A percentile compares a stretch with the other conserved stretches of the same genome.
Evolutionary conservation across 1,140 invertebrate genomes (phyloP).

Genomic region (Dysdera silvatica): DNA sequence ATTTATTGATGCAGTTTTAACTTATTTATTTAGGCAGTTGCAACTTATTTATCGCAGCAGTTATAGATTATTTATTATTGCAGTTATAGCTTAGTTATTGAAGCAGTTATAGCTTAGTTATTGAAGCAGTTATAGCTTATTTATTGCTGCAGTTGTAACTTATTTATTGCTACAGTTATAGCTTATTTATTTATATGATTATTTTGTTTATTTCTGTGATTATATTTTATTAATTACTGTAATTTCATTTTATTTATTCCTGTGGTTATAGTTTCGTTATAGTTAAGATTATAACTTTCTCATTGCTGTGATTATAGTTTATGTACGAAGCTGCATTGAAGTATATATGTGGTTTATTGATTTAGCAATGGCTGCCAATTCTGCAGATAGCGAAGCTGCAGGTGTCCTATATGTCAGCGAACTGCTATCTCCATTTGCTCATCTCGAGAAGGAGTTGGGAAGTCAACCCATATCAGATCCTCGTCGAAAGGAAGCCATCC

Average conservation of each 20-base stretch:
- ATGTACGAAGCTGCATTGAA: background rate
- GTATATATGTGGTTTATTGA: background rate
- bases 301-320: background rate
- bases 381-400: conserved; percentile 22
- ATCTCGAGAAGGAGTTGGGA: conserved; percentile 23
- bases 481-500: conserved; percentile 7
- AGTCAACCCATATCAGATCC: background rate
- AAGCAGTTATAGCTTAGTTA: too few relatives aligned
- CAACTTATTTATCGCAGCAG: too few relatives aligned
- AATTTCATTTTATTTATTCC: background rate
- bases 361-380: conserved; percentile 25
- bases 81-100: too few relatives aligned
- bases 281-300: background rate
- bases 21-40: too few relatives aligned
- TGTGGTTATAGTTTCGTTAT: background rate
- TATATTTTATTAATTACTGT: background rate
- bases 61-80: too few relatives aligned
- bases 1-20: too few relatives aligned
- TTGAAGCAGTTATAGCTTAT: background rate
- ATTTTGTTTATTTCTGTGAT: background rate
- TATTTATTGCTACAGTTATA: background rate
- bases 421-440: conserved; percentile 25
- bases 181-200: background rate
- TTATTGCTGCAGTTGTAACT: background rate
- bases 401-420: conserved; percentile 25